phyloP scores from a whole-genome alignment of 2,113 vertebrate species.

The Antechinus stuartii region DNA sequence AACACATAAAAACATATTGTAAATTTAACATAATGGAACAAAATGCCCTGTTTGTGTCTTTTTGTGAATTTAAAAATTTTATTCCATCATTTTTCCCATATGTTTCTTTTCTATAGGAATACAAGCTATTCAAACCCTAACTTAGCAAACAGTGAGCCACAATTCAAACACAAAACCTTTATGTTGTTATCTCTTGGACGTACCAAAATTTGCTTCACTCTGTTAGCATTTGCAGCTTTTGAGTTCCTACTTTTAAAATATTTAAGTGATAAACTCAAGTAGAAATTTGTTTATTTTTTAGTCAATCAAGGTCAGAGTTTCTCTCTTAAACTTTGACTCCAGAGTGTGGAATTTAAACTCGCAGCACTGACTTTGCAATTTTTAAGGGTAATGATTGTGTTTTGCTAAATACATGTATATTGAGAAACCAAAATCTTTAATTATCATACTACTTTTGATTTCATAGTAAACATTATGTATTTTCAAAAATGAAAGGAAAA shows the following conservation, averaged over 20 bases:
- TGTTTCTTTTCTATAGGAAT: neutral
- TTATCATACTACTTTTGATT: neutral
- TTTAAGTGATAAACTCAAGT: neutral
- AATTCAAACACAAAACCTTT: neutral
- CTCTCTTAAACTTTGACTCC: conserved; percentile 39
- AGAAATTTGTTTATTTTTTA: conserved; percentile 46
- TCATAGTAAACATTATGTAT: conserved; percentile 21
- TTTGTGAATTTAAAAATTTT: neutral
- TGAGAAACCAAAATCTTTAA: neutral
- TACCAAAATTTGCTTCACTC: neutral
- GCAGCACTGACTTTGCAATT: neutral
- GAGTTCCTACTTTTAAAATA: neutral
- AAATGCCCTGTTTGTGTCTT: neutral
- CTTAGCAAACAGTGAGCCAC: neutral
- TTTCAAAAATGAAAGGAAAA: conserved; percentile 52
- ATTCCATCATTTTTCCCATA: neutral
- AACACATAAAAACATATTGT: neutral
- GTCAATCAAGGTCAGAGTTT: conserved; percentile 35
- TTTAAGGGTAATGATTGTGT: conserved; percentile 12
- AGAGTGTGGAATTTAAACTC: neutral
- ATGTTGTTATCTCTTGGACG: neutral
- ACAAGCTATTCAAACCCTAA: neutral
- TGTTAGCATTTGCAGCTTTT: conserved; percentile 18
- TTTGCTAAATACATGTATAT: neutral
- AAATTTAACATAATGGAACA: neutral